A percentile compares a stretch with the other conserved stretches of the same genome.
These are phyloP conservation scores for Fukomys damarensis DNA, from an alignment of 2,113 vertebrate genomes.

Conservation along the genomic window DNA sequence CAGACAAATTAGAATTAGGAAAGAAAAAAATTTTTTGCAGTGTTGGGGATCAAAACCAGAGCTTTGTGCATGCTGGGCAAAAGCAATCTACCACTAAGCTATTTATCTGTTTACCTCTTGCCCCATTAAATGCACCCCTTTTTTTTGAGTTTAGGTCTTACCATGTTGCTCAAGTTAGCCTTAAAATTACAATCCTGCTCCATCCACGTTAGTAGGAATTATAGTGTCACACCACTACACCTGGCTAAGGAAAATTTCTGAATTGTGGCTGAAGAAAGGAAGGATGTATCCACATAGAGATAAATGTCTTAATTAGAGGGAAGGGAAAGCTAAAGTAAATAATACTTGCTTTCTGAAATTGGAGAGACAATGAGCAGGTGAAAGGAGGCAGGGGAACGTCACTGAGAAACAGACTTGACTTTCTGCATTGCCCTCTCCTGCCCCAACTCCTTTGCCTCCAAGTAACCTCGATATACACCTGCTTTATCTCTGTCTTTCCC, in stretches of 20 bases:
- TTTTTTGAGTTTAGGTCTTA: not conserved
- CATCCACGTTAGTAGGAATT: not conserved
- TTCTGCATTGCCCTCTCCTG: not conserved
- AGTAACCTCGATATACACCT: not conserved
- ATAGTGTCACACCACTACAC: not conserved
- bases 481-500: not conserved
- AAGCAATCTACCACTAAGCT: not conserved
- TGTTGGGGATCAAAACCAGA: not conserved
- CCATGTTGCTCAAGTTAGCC: not conserved
- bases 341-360: not conserved
- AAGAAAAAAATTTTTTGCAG: too few relatives aligned
- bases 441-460: not conserved
- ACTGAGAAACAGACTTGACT: not conserved
- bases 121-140: not conserved
- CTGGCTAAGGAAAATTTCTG: not conserved
- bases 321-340: conserved; percentile 33
- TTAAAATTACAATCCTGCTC: not conserved
- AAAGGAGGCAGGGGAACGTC: not conserved
- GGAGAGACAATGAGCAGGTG: not conserved
- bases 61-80: not conserved
- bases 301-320: not conserved
- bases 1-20: not conserved
- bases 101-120: not conserved
- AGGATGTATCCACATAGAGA: not conserved
- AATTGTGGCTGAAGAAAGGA: not conserved